Conservation (phyloP, 2,113 vertebrate genomes). For the Sitta europaea region DNA sequence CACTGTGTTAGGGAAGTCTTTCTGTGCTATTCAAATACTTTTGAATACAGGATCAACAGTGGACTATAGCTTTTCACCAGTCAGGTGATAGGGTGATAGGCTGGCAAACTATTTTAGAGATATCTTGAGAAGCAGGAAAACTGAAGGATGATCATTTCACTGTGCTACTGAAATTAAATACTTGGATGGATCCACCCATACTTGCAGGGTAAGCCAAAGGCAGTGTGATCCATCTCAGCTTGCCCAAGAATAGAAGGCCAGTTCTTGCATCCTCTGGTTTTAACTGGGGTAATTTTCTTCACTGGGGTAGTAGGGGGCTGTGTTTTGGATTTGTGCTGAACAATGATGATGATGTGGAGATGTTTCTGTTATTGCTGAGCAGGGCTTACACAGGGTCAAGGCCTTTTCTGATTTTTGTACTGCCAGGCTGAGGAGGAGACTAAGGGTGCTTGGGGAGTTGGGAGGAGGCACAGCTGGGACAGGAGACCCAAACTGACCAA, state of each 20-base stretch:
- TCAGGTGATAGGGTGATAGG: not conserved
- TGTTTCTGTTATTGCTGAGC: not conserved
- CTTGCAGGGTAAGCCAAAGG: not conserved
- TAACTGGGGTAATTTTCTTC: not conserved
- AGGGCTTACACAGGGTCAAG: not conserved
- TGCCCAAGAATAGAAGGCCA: not conserved
- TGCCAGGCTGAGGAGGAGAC: accelerated
- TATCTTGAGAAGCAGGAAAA: not conserved
- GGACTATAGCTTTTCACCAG: not conserved
- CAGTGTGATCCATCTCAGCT: not conserved
- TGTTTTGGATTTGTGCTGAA: not conserved
- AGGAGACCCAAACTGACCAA: not conserved
- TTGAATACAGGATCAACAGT: not conserved
- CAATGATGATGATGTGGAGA: accelerated
- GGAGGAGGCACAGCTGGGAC: accelerated
- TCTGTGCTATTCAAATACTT: not conserved
- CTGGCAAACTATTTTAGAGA: not conserved
- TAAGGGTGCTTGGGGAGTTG: accelerated
- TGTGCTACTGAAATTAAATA: not conserved
- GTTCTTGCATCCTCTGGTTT: not conserved
- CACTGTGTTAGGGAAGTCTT: not conserved
- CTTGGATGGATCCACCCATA: not conserved
- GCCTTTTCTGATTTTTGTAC: not conserved
- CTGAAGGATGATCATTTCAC: not conserved
- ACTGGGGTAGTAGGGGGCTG: accelerated